Percentiles rank a stretch among this genome's conserved stretches.
These are phyloP conservation scores for Apodemia zela DNA, from an alignment of 2,888 invertebrate genomes.

Conservation along the genomic window DNA sequence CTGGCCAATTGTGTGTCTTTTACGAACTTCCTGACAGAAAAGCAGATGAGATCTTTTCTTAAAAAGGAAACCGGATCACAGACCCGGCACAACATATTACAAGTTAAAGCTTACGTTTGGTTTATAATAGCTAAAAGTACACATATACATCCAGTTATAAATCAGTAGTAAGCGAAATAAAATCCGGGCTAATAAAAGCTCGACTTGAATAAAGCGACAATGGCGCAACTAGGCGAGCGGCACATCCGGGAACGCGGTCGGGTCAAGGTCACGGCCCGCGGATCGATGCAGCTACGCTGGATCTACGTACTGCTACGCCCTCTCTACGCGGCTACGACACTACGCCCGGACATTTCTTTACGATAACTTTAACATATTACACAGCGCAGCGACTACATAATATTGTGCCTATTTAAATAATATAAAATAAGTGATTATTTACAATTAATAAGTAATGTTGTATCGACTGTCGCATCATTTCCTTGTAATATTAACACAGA, in stretches of 20 bases:
- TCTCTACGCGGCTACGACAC: conserved; percentile 41
- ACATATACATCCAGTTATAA: conserved; percentile 18
- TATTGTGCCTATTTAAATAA: background rate
- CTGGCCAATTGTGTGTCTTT: too few relatives aligned
- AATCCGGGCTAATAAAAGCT: conserved; percentile 65
- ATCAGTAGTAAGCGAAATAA: conserved; percentile 41
- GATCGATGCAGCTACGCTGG: conserved; percentile 82
- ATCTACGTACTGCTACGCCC: conserved; percentile 45
- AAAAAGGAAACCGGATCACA: too few relatives aligned
- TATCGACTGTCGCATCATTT: too few relatives aligned
- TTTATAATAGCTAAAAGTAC: background rate
- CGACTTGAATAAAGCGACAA: conserved; percentile 61
- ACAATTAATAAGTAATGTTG: too few relatives aligned
- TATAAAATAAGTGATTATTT: too few relatives aligned
- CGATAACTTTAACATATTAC: background rate
- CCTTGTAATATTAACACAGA: too few relatives aligned
- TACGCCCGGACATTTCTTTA: conserved; percentile 29
- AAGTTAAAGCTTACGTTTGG: too few relatives aligned
- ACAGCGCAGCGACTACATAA: background rate
- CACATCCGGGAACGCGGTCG: conserved; percentile 78
- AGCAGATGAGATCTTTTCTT: too few relatives aligned
- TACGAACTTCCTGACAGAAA: too few relatives aligned
- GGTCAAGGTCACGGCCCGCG: conserved; percentile 83
- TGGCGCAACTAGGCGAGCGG: conserved; percentile 65
- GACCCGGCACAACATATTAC: too few relatives aligned